Conservation (phyloP, 1,140 invertebrate genomes). For the Acromyrmex echinatior region DNA sequence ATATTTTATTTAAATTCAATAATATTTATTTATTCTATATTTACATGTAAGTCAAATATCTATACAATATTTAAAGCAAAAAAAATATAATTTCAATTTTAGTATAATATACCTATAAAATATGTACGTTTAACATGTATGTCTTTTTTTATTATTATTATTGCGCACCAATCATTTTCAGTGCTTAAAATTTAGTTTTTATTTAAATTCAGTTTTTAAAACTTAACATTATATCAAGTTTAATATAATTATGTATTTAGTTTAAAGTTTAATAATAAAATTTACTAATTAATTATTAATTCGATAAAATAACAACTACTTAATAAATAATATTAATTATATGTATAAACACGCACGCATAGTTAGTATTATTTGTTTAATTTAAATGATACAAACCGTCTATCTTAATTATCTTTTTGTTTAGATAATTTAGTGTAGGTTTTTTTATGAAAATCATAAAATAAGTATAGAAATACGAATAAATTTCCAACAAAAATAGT, state of each 20-base stretch:
- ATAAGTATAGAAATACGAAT: constrained; percentile 16
- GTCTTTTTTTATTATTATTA: background rate
- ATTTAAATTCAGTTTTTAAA: background rate
- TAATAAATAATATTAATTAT: background rate
- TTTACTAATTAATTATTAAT: background rate
- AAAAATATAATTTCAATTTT: background rate
- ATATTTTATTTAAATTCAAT: background rate
- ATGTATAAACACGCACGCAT: background rate
- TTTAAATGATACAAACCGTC: background rate
- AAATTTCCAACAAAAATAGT: background rate
- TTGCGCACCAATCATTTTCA: background rate
- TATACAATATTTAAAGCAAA: background rate
- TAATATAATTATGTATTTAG: background rate
- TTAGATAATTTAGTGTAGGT: background rate
- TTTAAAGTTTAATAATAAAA: background rate
- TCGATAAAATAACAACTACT: background rate
- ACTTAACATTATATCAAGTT: background rate
- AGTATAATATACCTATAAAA: background rate
- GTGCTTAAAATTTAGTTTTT: background rate
- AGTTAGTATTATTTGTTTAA: background rate
- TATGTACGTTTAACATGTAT: too few relatives aligned
- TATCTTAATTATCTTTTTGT: background rate
- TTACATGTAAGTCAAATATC: background rate
- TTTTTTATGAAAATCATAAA: constrained; percentile 39
- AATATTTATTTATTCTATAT: background rate